Percentiles rank a stretch among this genome's conserved stretches.
These are phyloP conservation scores for Crocuta crocuta DNA, from an alignment of 2,113 vertebrate species.

Conservation along the genomic window DNA sequence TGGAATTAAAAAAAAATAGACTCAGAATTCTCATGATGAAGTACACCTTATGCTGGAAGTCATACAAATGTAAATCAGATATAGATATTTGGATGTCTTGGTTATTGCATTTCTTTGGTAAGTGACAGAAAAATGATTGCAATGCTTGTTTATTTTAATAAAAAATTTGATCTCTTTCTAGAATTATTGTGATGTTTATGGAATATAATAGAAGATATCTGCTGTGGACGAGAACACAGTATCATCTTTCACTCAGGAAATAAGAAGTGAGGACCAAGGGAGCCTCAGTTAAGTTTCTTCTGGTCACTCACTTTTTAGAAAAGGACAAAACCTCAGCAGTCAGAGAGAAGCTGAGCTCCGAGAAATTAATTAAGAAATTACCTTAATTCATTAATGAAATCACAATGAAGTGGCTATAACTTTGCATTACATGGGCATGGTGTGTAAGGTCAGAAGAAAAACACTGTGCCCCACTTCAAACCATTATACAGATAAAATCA, in stretches of 20 bases:
- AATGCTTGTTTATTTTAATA: constrained; percentile 9
- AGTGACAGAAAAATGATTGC: constrained; percentile 31
- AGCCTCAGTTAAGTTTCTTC: neutral
- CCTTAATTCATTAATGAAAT: neutral
- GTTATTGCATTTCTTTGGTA: constrained; percentile 5
- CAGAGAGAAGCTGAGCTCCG: neutral
- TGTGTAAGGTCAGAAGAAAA: neutral
- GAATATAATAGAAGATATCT: neutral
- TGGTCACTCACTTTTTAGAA: neutral
- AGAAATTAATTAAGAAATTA: neutral
- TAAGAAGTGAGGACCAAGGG: neutral
- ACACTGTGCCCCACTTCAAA: neutral
- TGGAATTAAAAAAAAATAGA: constrained; percentile 43
- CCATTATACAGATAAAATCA: neutral
- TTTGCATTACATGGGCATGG: neutral
- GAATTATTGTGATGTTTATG: neutral
- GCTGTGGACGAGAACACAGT: neutral
- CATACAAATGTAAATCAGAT: constrained; percentile 41
- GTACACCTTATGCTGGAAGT: neutral
- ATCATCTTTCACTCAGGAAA: neutral
- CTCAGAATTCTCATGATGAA: constrained; percentile 42
- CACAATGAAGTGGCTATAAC: neutral
- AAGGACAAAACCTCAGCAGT: neutral
- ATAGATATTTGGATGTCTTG: neutral
- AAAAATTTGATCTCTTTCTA: neutral